Evolutionary conservation across 2,888 invertebrate genomes (phyloP).

Genomic region (Trissolcus brochymenae): DNA sequence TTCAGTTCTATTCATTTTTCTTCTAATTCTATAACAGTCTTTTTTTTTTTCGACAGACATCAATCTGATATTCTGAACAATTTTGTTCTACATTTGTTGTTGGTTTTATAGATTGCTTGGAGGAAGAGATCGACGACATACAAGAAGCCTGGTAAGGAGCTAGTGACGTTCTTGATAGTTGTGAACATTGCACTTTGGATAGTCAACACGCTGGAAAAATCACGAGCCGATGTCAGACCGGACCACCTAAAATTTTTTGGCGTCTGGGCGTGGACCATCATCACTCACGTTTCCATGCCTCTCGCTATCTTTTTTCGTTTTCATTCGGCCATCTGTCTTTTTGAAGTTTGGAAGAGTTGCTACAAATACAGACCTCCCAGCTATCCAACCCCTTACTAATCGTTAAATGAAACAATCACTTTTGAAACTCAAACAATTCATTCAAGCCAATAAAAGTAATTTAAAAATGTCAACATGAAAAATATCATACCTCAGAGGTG

Average conservation of each 20-base stretch:
- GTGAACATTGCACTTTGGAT: constrained; percentile 92
- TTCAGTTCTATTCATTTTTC: too few relatives aligned
- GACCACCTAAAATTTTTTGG: constrained; percentile 90
- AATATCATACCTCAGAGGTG: too few relatives aligned
- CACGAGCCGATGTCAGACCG: constrained; percentile 88
- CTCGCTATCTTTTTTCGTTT: constrained; percentile 93
- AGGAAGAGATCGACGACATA: constrained; percentile 84
- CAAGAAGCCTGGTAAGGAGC: constrained; percentile 88
- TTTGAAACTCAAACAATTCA: too few relatives aligned
- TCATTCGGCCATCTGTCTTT: constrained; percentile 93
- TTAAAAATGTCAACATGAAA: not conserved
- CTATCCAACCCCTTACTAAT: constrained; percentile 22
- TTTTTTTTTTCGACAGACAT: too few relatives aligned
- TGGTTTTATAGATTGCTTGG: constrained; percentile 79
- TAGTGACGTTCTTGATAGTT: constrained; percentile 89
- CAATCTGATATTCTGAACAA: not conserved
- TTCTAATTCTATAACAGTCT: not conserved
- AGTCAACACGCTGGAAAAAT: constrained; percentile 90
- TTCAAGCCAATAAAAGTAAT: not conserved
- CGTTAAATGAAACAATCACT: too few relatives aligned
- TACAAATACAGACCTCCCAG: constrained; percentile 83
- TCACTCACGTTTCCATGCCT: constrained; percentile 92
- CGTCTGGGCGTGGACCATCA: constrained; percentile 93
- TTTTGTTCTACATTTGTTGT: not conserved
- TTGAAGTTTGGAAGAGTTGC: constrained; percentile 94